Evolutionary conservation across 2,888 invertebrate genomes (phyloP).

Genomic region (Amphipyra tragopoginis): DNA sequence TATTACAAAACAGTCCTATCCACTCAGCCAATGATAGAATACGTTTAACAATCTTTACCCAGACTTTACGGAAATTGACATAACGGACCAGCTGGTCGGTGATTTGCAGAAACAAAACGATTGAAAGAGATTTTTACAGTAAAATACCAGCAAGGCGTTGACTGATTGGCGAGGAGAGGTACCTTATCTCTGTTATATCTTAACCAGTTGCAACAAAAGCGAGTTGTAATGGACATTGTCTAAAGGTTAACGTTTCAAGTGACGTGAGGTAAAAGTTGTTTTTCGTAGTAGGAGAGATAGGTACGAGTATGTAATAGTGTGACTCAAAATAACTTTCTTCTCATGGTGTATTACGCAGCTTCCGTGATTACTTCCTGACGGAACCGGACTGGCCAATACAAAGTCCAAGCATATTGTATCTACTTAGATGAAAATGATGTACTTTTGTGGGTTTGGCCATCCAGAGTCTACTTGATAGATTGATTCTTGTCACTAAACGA

Average conservation of each 20-base stretch:
- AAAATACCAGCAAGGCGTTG: background rate
- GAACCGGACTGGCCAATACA: slow-evolving; percentile 1
- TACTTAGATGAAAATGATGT: too few relatives aligned
- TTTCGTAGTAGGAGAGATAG: background rate
- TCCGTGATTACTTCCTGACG: slow-evolving; percentile 9
- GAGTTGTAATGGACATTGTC: background rate
- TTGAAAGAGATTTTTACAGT: too few relatives aligned
- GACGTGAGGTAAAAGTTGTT: slow-evolving; percentile 41
- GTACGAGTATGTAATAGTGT: slow-evolving; percentile 4
- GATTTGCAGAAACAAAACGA: too few relatives aligned
- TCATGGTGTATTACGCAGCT: slow-evolving; percentile 8
- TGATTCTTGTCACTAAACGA: too few relatives aligned
- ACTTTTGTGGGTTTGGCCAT: too few relatives aligned
- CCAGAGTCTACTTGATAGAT: too few relatives aligned
- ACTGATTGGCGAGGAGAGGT: background rate
- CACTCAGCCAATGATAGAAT: too few relatives aligned
- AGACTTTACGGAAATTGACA: too few relatives aligned
- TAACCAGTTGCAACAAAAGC: slow-evolving; percentile 1
- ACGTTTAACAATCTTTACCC: too few relatives aligned
- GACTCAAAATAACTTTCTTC: slow-evolving; percentile 36
- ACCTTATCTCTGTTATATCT: background rate
- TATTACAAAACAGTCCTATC: background rate
- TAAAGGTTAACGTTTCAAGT: slow-evolving; percentile 19
- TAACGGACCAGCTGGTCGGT: too few relatives aligned
- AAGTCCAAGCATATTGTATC: background rate